These are phyloP conservation scores for Chelon auratus DNA, from an alignment of 2,797 vertebrate genomes.

Conservation along the genomic window DNA sequence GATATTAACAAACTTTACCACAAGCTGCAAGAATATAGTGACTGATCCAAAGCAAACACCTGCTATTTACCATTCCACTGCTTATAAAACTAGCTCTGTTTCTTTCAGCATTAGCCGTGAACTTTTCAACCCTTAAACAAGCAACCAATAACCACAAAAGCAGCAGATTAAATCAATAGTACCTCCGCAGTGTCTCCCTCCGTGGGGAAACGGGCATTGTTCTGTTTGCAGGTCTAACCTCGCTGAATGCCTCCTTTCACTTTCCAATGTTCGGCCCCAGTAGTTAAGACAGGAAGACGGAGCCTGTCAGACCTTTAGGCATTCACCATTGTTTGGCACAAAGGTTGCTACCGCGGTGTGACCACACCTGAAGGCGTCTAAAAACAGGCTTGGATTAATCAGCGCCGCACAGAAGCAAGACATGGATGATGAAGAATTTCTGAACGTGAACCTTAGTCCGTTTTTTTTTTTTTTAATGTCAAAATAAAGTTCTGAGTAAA, in stretches of 20 bases:
- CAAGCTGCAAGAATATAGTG: conserved; percentile 25
- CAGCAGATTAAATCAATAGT: conserved; percentile 35
- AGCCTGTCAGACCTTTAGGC: conserved; percentile 21
- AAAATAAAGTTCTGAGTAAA: conserved; percentile 17
- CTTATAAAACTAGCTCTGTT: conserved; percentile 17
- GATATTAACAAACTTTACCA: conserved; percentile 39
- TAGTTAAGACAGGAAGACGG: conserved; percentile 32
- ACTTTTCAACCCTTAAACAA: conserved; percentile 54
- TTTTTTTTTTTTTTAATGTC: neutral
- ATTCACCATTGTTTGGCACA: conserved; percentile 45
- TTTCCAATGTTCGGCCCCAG: conserved; percentile 44
- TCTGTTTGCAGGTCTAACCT: conserved; percentile 23
- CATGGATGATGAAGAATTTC: neutral
- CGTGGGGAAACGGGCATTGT: conserved; percentile 45
- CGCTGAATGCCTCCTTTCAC: conserved; percentile 27
- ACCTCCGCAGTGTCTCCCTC: conserved; percentile 20
- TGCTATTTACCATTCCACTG: conserved; percentile 10
- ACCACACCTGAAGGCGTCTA: conserved; percentile 37
- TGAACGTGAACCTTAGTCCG: neutral
- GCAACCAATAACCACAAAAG: conserved; percentile 12
- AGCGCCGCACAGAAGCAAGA: conserved; percentile 18
- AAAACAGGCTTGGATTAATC: conserved; percentile 46
- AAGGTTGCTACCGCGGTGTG: conserved; percentile 56
- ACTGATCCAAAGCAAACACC: conserved; percentile 40
- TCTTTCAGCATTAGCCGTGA: conserved; percentile 27